Conservation (phyloP, 2,888 invertebrate species). For the Syrista parreyssii region DNA sequence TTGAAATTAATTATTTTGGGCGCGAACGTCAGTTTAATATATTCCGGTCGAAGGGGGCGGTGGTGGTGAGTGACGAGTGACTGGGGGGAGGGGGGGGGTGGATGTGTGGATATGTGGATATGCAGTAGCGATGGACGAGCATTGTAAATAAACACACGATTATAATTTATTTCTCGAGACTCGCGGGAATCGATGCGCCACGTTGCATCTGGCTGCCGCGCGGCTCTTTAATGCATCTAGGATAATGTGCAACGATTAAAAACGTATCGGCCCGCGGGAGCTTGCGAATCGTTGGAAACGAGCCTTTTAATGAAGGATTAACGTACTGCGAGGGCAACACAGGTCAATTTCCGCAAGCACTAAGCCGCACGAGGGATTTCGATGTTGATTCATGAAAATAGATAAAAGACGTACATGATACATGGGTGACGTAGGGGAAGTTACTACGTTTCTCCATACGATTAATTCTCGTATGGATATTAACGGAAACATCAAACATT, state of each 20-base stretch:
- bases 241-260: background rate
- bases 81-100: no score
- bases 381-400: background rate
- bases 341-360: background rate
- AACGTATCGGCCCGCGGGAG: background rate
- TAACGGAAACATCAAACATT: background rate
- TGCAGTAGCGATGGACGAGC: background rate
- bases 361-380: background rate
- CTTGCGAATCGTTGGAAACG: background rate
- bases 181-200: background rate
- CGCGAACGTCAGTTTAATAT: conserved; percentile 59
- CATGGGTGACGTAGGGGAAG: background rate
- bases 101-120: background rate
- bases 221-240: background rate
- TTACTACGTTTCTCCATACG: background rate
- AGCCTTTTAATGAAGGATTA: background rate
- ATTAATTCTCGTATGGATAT: background rate
- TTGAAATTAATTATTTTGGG: conserved; percentile 57
- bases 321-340: background rate
- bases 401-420: background rate
- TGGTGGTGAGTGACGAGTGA: no score
- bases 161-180: background rate
- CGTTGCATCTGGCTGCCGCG: background rate
- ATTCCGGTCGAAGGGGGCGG: conserved; percentile 49
- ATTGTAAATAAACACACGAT: background rate